Evolutionary conservation across 2,113 vertebrate species (phyloP), one percentile per base, ranked within the genome.

Genomic region (Epinephelus lanceolatus): DNA sequence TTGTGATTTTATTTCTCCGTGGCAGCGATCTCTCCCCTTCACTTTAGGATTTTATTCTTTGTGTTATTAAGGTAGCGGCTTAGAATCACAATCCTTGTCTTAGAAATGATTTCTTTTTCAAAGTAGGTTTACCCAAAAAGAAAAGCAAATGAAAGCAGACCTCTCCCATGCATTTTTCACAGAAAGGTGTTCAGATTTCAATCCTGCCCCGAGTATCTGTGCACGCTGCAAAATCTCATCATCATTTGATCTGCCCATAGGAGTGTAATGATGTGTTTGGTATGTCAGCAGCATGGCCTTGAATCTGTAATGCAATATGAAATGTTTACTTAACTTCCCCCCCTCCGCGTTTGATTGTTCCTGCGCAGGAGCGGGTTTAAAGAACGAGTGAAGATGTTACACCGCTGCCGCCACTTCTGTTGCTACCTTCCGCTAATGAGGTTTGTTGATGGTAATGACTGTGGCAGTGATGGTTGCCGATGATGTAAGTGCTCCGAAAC

Each of bases 401-500:
- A 51, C 81, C 55, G 76, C 85, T 25, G 75, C 72, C 56, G 55
- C 82, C 25, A 78, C 77, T 78, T 69, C 78, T 80, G 80, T 74
- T 86, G 84, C 90, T 76, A 76, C 80, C 84, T 76, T 62, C 59
- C 60, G 0, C 84, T 93, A 92, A 92, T 88, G 84, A 94, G 91
- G 85, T 85, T 73, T 81, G 90, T 78, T 85, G 82, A 87, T 74
- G 84, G 83, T 92, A 92, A 92, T 83, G 84, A 87, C 78, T 80
- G 8, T 60, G 83, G 78, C 84, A 47, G 72, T 57, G 81, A 78
- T 76, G 82, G 67, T 33, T 45, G 83, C 59, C 76, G 89, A 86
- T 92, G 91, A 93, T 90, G 92, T 90, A 93, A 94, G 91, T 13
- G 51, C 83, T 84, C 80, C 27, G 90, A 92, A 94, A 93, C 89